Base-by-base conservation (phyloP, 2,888 invertebrate genomes). In the Empis livida region DNA sequence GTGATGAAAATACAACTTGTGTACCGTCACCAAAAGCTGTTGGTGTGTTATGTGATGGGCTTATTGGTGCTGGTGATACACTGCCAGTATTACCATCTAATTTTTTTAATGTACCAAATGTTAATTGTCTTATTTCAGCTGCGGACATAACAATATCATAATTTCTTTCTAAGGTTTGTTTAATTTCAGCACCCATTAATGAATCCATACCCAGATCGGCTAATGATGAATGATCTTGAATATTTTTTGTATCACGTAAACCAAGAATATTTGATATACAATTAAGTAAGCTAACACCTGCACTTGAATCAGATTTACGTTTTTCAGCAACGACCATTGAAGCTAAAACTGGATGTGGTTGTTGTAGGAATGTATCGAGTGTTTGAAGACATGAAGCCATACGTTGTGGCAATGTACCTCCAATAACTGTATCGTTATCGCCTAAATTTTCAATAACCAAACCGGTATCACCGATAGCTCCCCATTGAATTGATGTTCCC, bases 201-300 rank as follows among this genome's bases (percentile, higher is more conserved):
- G 96, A 96, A 67, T 99, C 97, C 83, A 99, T 90, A 51, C 97
- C 97, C 38, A 99, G 77, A 68, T 99, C 97, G 27, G 92, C 91
- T 42, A 99, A 73, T 39, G 84, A 85, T 5, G 86, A 79, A 27
- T 78, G 76, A 39, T 79, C 75, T 51, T 88, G 80, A 30, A 95
- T 77, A 51, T 84, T 83, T 56, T 78, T 79, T 0, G 82, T 72
- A 61, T 97, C 93, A 67, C 93, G 91, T 60, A 97, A 81, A 50
- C 90, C 87, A 45, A 95, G 72, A 59, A 95, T 92, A 65, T 93
- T 91, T 43, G 85, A 88, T 10, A 95, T 80, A 42, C 88, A 83
- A 55, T 85, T 80, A 40, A 84, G 74, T 10, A 94, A 72, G 63
- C 78, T 77, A 3, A 78, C 67, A 60, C 84, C 77, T 47, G 73